Conservation (phyloP, 2,888 invertebrate species). For the Pandemis heparana region DNA sequence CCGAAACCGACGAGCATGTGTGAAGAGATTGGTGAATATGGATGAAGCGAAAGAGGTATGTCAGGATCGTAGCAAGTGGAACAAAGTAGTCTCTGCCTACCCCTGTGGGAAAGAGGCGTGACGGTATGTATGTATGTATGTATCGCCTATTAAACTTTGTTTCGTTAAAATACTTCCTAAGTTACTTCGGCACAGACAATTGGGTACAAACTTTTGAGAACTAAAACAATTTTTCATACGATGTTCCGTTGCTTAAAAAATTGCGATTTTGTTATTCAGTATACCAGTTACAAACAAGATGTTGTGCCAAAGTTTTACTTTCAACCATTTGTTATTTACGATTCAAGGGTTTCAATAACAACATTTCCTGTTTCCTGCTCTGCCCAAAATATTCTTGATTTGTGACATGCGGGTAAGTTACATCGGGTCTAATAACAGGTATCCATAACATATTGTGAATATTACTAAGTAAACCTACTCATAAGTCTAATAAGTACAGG, state of each 20-base stretch:
- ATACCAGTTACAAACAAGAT: slow-evolving; percentile 66
- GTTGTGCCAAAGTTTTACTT: slow-evolving; percentile 73
- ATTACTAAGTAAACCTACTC: background rate
- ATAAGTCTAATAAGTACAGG: too few relatives aligned
- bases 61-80: too few relatives aligned
- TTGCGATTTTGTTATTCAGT: slow-evolving; percentile 49
- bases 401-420: slow-evolving; percentile 44
- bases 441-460: background rate
- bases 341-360: slow-evolving; percentile 74
- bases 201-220: background rate
- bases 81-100: too few relatives aligned
- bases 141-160: background rate
- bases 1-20: too few relatives aligned
- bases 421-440: background rate
- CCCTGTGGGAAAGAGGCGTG: too few relatives aligned
- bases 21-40: too few relatives aligned
- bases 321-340: slow-evolving; percentile 80
- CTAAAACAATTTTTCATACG: background rate
- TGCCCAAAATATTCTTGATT: slow-evolving; percentile 58
- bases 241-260: slow-evolving; percentile 47
- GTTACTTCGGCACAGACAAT: background rate
- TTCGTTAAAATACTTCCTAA: background rate
- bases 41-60: too few relatives aligned
- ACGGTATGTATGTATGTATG: too few relatives aligned
- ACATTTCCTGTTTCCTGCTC: slow-evolving; percentile 56